phyloP scores from a whole-genome alignment of 2,888 invertebrate species.

The Eustalomyia histrio region DNA sequence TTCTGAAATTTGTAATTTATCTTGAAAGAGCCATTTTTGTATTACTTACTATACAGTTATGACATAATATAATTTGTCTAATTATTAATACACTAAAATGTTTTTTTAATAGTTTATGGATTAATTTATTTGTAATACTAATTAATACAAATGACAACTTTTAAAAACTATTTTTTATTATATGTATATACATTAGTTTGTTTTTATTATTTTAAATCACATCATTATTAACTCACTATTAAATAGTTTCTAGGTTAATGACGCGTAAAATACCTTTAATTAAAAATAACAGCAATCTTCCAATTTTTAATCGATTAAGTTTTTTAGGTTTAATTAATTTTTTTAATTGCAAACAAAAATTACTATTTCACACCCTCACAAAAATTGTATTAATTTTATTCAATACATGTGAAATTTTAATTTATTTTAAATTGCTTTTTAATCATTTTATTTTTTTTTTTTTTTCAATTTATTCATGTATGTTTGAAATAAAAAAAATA shows the following conservation, averaged over 20 bases:
- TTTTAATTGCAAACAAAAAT: background rate
- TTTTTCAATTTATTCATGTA: background rate
- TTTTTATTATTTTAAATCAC: background rate
- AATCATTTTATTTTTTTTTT: slow-evolving; percentile 14
- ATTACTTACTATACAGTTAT: no score
- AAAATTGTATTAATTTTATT: background rate
- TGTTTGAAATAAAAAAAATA: slow-evolving; percentile 4
- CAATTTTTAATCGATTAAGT: slow-evolving; percentile 18
- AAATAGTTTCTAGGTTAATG: slow-evolving; percentile 43
- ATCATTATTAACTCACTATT: slow-evolving; percentile 5
- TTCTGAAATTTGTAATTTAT: no score
- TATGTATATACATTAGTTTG: background rate
- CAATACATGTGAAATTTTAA: slow-evolving; percentile 24
- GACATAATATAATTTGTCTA: no score
- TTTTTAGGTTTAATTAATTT: slow-evolving; percentile 3
- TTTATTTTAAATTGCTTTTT: slow-evolving; percentile 55
- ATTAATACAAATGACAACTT: no score
- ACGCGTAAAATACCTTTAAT: slow-evolving; percentile 41
- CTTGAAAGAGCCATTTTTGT: no score
- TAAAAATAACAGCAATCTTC: background rate
- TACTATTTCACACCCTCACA: slow-evolving; percentile 41
- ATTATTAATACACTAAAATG: no score
- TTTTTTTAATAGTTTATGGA: no score
- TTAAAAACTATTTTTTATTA: background rate
- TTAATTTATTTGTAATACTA: no score